phyloP scores from a whole-genome alignment of 2,113 vertebrate species.

The Motacilla alba region DNA sequence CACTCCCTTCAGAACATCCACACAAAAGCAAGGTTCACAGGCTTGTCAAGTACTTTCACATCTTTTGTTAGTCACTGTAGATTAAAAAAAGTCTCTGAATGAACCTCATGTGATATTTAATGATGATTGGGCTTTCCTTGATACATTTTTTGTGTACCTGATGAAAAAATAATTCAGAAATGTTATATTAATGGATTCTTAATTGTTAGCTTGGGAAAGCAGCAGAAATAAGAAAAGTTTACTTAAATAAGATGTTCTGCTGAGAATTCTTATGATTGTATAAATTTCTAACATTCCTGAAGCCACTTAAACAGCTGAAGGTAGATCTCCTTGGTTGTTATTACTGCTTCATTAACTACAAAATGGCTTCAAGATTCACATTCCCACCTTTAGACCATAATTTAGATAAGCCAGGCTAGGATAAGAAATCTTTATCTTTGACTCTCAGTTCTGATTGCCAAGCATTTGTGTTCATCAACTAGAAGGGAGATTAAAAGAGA shows the following conservation, averaged over 20 bases:
- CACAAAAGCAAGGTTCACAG: background rate
- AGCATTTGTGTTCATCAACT: background rate
- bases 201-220: background rate
- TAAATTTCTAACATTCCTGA: background rate
- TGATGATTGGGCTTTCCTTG: background rate
- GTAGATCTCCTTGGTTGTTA: background rate
- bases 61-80: background rate
- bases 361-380: slow-evolving; percentile 18
- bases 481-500: background rate
- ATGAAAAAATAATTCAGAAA: background rate
- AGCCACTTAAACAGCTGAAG: slow-evolving; percentile 2
- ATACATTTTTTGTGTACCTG: background rate
- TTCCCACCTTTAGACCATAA: background rate
- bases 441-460: background rate
- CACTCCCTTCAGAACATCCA: background rate
- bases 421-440: slow-evolving; percentile 25
- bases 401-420: slow-evolving; percentile 12
- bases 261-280: background rate
- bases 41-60: background rate
- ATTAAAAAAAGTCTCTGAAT: background rate
- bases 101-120: background rate
- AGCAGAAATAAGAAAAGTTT: slow-evolving; percentile 1
- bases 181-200: background rate
- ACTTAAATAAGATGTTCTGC: background rate
- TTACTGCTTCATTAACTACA: slow-evolving; percentile 30